phyloP scores from a whole-genome alignment of 2,113 vertebrate species.

The Cynopterus brachyotis region DNA sequence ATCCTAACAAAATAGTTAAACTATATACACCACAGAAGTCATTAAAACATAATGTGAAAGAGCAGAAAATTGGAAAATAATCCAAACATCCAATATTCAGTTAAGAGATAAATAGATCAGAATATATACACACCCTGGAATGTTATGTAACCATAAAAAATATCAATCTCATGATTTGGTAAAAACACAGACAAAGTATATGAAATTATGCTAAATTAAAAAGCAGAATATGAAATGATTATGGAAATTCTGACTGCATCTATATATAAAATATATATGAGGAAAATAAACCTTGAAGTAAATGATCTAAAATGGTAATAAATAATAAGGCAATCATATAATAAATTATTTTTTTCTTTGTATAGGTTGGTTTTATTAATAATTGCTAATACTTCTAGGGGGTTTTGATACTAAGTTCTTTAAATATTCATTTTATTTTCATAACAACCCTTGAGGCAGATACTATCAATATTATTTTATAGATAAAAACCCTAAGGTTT shows the following conservation, averaged over 20 bases:
- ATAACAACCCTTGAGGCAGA: background rate
- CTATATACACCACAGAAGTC: background rate
- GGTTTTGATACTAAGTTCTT: background rate
- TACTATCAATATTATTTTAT: background rate
- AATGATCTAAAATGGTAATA: background rate
- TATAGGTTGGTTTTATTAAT: background rate
- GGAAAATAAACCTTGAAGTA: background rate
- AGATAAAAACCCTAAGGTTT: background rate
- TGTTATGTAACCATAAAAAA: background rate
- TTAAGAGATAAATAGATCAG: background rate
- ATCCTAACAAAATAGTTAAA: background rate
- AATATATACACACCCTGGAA: background rate
- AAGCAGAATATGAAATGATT: background rate
- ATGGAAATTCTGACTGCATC: background rate
- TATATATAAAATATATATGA: slow-evolving; percentile 9
- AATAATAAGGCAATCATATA: background rate
- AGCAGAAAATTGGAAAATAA: slow-evolving; percentile 17
- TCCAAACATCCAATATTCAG: background rate
- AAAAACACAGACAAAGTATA: background rate
- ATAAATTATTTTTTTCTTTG: background rate
- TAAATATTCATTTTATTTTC: background rate
- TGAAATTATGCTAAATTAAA: background rate
- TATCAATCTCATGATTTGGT: background rate
- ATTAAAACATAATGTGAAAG: background rate
- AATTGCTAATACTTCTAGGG: background rate